These are phyloP conservation scores for Pristionchus exspectatus DNA, from an alignment of 2,888 invertebrate species.

Conservation along the genomic window DNA sequence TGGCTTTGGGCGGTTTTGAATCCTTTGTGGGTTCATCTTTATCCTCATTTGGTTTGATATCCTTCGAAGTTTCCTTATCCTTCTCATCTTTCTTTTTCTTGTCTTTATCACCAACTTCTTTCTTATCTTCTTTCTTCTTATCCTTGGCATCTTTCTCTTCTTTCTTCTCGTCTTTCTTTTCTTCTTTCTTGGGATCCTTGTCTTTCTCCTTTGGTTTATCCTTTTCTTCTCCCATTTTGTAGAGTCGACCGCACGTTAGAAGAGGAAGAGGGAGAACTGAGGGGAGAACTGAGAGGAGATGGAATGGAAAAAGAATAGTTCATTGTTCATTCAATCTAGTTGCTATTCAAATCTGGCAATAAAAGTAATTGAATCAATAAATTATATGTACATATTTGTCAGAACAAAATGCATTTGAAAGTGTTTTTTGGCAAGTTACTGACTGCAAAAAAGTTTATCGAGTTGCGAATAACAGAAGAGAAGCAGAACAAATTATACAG, in stretches of 20 bases:
- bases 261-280: constrained; percentile 1
- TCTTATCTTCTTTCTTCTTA: not conserved
- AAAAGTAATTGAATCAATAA: too few relatives aligned
- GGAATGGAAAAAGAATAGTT: not conserved
- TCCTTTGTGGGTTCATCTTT: not conserved
- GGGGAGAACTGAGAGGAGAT: not conserved
- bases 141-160: not conserved
- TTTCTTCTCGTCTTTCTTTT: not conserved
- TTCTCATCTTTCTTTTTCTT: not conserved
- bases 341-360: too few relatives aligned
- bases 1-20: not conserved
- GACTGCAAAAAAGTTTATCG: too few relatives aligned
- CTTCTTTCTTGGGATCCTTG: not conserved
- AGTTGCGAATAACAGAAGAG: too few relatives aligned
- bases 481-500: too few relatives aligned
- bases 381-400: too few relatives aligned
- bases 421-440: too few relatives aligned
- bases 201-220: constrained; percentile 12
- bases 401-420: too few relatives aligned
- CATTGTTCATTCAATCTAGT: too few relatives aligned
- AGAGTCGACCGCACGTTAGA: not conserved
- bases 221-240: not conserved
- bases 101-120: not conserved
- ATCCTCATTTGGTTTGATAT: not conserved
- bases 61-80: not conserved